These are phyloP conservation scores for Cotesia glomerata DNA, from an alignment of 1,140 invertebrate species.

Conservation along the genomic window DNA sequence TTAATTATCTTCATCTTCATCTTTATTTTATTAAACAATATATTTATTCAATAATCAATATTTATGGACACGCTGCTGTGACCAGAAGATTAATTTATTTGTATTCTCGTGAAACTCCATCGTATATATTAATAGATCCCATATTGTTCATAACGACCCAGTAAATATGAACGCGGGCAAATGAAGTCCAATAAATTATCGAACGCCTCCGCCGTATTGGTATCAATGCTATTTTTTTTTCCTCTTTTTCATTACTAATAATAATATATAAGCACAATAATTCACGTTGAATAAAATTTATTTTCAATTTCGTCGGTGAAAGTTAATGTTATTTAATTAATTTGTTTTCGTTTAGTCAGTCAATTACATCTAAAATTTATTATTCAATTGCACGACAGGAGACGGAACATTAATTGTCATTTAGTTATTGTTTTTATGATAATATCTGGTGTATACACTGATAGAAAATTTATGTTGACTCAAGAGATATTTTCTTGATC, in stretches of 20 bases:
- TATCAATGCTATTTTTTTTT: constrained; percentile 30
- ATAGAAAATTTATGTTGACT: no score
- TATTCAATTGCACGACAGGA: neutral
- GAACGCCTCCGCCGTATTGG: constrained; percentile 52
- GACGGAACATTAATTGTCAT: neutral
- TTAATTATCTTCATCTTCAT: no score
- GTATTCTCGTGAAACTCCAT: constrained; percentile 21
- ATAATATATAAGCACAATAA: no score
- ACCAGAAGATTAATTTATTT: constrained; percentile 53
- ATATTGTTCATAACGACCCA: constrained; percentile 60
- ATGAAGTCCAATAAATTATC: constrained; percentile 61
- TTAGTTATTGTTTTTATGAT: constrained; percentile 28
- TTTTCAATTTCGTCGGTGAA: no score
- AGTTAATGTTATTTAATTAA: no score
- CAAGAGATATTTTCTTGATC: no score
- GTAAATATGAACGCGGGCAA: constrained; percentile 60
- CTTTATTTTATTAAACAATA: constrained; percentile 37
- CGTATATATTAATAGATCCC: constrained; percentile 57
- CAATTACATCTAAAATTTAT: no score
- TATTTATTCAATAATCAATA: constrained; percentile 63
- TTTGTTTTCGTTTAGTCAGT: no score
- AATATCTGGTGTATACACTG: constrained; percentile 32
- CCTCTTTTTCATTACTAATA: neutral
- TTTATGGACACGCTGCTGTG: constrained; percentile 49
- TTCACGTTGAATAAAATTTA: no score